Conservation (phyloP, 2,888 invertebrate genomes). For the Sphaerophoria rueppellii region DNA sequence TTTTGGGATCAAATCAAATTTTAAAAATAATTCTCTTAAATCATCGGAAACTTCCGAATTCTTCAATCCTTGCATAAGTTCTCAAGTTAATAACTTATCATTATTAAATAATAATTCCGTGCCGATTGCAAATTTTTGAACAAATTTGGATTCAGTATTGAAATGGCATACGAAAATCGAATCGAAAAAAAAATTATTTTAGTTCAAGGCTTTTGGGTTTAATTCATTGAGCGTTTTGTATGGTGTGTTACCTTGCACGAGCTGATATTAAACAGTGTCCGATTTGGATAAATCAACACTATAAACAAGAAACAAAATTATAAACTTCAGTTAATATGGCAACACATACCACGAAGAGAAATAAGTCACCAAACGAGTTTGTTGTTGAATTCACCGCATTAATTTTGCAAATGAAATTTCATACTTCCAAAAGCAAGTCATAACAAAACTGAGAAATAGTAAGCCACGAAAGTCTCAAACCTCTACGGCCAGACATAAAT, state of each 20-base stretch:
- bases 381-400: conserved; percentile 32
- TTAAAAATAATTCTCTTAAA: too few species aligned
- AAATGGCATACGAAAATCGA: neutral
- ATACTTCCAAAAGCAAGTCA: conserved; percentile 11
- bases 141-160: neutral
- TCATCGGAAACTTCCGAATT: too few species aligned
- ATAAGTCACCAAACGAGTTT: conserved; percentile 57
- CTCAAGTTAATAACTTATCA: too few species aligned
- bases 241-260: neutral
- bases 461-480: neutral
- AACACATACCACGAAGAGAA: conserved; percentile 6
- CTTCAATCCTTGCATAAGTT: too few species aligned
- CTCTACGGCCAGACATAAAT: neutral
- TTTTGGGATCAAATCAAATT: too few species aligned
- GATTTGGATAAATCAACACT: conserved; percentile 43
- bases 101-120: too few species aligned
- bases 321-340: conserved; percentile 41
- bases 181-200: neutral
- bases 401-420: conserved; percentile 50
- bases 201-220: conserved; percentile 4
- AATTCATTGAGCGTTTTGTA: neutral
- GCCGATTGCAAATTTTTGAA: neutral
- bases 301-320: conserved; percentile 7
- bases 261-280: neutral
- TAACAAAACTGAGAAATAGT: conserved; percentile 11